phyloP scores from a whole-genome alignment of 2,888 invertebrate species.

The Flexamia atlantica region DNA sequence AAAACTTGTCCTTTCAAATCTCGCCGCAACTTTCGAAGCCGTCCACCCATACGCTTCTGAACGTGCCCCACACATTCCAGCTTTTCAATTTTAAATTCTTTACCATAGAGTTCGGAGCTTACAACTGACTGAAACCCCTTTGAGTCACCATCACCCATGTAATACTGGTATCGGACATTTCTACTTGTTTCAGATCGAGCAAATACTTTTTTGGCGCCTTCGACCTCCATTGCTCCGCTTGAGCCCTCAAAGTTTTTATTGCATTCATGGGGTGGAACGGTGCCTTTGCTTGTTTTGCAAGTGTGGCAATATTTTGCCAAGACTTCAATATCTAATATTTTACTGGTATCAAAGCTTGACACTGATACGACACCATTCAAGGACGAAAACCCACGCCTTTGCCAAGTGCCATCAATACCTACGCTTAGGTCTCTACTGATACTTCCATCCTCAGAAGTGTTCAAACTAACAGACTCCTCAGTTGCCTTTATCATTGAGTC shows the following conservation, averaged over 20 bases:
- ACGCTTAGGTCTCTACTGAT: constrained; percentile 1
- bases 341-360: constrained; percentile 63
- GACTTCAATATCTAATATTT: constrained; percentile 63
- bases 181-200: constrained; percentile 25
- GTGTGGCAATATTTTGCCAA: constrained; percentile 41
- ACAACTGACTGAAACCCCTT: constrained; percentile 21
- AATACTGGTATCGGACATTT: constrained; percentile 22
- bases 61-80: constrained; percentile 41
- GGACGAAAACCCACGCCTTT: constrained; percentile 65
- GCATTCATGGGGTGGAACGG: not conserved
- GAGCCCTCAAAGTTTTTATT: constrained; percentile 14
- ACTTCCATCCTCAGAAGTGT: not conserved
- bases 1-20: constrained; percentile 12
- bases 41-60: constrained; percentile 33
- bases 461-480: not conserved
- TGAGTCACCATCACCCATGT: constrained; percentile 47
- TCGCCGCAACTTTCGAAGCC: constrained; percentile 34
- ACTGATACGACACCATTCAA: constrained; percentile 65
- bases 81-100: constrained; percentile 8
- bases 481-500: not conserved
- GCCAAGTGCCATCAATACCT: constrained; percentile 66
- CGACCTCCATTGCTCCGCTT: constrained; percentile 33
- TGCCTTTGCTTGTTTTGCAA: constrained; percentile 6
- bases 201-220: constrained; percentile 28
- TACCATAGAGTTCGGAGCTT: not conserved